These are phyloP conservation scores for Pherbina coryleti DNA, from an alignment of 2,888 invertebrate genomes.

Conservation along the genomic window DNA sequence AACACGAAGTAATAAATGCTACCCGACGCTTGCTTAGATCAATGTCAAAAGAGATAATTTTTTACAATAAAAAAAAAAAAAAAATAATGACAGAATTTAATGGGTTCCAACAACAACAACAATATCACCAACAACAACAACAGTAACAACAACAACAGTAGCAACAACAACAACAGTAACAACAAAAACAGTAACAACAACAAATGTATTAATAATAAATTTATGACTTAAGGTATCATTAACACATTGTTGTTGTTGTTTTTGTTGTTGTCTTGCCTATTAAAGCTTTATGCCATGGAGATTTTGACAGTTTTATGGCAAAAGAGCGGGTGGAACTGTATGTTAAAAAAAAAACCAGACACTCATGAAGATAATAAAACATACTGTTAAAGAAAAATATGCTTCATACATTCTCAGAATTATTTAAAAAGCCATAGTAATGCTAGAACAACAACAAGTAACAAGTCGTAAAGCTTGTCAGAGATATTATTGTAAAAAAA, in stretches of 20 bases:
- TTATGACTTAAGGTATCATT: conserved; percentile 20
- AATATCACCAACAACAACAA: not conserved
- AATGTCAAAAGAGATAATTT: conserved; percentile 17
- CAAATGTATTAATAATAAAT: not conserved
- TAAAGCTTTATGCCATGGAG: not conserved
- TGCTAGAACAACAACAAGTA: not conserved
- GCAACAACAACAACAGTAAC: conserved; percentile 1
- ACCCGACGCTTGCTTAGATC: conserved; percentile 11
- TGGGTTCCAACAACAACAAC: not conserved
- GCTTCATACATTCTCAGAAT: not conserved
- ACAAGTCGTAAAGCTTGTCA: not conserved
- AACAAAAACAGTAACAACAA: not conserved
- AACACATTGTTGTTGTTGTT: not conserved
- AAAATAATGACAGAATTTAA: conserved; percentile 1
- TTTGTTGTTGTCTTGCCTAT: not conserved
- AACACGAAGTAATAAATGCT: conserved; percentile 4
- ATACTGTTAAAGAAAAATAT: too few species aligned
- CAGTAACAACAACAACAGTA: not conserved
- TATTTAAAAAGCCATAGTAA: not conserved
- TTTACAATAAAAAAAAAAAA: not conserved
- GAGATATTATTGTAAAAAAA: not conserved
- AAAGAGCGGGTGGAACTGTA: not conserved
- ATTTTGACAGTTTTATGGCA: not conserved
- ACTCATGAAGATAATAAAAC: not conserved
- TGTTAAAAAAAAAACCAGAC: not conserved